Conservation (phyloP, 1,140 invertebrate genomes). For the Drosophila funebris region DNA sequence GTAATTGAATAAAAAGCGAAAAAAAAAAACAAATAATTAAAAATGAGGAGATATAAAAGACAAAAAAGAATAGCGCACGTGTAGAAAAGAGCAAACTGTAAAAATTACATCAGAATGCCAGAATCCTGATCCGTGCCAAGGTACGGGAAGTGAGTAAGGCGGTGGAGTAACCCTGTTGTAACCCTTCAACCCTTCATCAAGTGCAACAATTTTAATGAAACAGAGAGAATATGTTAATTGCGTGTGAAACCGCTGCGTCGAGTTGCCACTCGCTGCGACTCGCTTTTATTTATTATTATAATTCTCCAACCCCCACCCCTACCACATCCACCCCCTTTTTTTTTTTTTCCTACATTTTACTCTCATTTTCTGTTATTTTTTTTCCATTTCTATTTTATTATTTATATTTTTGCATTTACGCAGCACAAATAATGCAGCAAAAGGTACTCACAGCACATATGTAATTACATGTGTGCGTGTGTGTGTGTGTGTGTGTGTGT, state of each 20-base stretch:
- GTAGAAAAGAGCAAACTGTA: constrained; percentile 40
- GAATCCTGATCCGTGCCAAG: constrained; percentile 7
- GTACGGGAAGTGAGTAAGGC: not conserved
- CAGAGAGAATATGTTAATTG: constrained; percentile 80
- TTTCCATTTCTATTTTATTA: not conserved
- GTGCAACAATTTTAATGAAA: constrained; percentile 77
- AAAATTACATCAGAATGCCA: constrained; percentile 24
- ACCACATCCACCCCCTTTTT: constrained; percentile 19
- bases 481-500: not conserved
- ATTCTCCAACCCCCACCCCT: constrained; percentile 41
- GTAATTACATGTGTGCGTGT: constrained; percentile 2
- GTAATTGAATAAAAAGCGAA: constrained; percentile 74
- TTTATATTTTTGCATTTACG: constrained; percentile 18
- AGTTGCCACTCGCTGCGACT: constrained; percentile 63
- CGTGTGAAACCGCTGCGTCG: constrained; percentile 75
- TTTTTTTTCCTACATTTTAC: constrained; percentile 12
- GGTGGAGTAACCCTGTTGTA: not conserved
- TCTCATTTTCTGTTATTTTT: not conserved
- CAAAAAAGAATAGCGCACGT: constrained; percentile 41
- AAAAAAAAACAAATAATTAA: constrained; percentile 35
- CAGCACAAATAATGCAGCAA: constrained; percentile 35
- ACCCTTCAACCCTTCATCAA: constrained; percentile 41
- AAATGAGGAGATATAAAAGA: not conserved
- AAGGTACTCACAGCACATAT: constrained; percentile 7
- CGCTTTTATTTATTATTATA: constrained; percentile 75